phyloP scores from a whole-genome alignment of 1,140 invertebrate genomes.

The Phymorhynchus buccinoides region DNA sequence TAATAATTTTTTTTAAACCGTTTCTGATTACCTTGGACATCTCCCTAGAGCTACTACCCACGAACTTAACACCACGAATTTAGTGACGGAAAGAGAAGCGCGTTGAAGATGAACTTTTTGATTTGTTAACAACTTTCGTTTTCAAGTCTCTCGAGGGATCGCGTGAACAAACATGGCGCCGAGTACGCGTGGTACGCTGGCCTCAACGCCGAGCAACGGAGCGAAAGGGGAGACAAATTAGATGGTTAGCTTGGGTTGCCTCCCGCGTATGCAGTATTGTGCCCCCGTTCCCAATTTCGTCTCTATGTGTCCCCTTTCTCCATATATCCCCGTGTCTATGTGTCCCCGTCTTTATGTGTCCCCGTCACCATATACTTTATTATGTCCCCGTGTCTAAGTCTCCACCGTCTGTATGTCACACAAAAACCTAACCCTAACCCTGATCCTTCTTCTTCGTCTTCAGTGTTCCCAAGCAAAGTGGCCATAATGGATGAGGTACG shows the following conservation, averaged over 20 bases:
- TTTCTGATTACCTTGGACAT: background rate
- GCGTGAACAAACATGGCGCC: conserved; percentile 27
- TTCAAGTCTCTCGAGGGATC: conserved; percentile 26
- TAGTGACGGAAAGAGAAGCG: background rate
- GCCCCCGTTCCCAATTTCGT: too few relatives aligned
- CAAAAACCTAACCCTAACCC: too few relatives aligned
- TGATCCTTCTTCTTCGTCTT: too few relatives aligned
- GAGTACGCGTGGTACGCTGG: background rate
- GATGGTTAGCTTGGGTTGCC: conserved; percentile 23
- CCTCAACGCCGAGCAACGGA: background rate
- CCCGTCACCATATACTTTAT: too few relatives aligned
- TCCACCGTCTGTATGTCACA: too few relatives aligned
- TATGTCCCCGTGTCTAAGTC: too few relatives aligned
- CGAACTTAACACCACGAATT: background rate
- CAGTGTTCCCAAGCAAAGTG: too few relatives aligned
- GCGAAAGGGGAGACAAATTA: conserved; percentile 21
- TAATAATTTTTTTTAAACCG: too few relatives aligned
- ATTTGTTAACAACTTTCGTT: conserved; percentile 15
- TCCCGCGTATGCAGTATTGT: background rate
- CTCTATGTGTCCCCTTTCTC: too few relatives aligned
- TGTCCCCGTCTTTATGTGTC: too few relatives aligned
- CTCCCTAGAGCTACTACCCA: background rate
- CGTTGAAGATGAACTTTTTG: background rate
- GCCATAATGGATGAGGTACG: too few relatives aligned
- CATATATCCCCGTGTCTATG: too few relatives aligned